Conservation (phyloP, 2,797 vertebrate genomes). For the Acrossocheilus fasciatus region DNA sequence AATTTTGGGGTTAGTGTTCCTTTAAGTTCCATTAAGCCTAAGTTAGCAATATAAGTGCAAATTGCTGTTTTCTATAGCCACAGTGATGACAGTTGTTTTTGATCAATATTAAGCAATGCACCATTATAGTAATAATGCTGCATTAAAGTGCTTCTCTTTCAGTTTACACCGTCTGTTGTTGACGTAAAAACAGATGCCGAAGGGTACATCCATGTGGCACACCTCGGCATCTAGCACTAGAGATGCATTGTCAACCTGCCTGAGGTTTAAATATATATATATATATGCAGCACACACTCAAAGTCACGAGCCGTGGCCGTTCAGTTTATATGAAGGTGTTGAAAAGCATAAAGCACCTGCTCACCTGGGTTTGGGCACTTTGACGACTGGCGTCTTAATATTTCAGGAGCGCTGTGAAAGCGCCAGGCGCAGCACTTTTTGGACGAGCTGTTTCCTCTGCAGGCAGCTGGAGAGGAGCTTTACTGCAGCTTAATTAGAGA, state of each 20-base stretch:
- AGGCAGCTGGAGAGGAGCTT: constrained; percentile 68
- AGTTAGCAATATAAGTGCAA: constrained; percentile 7
- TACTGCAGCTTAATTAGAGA: constrained; percentile 80
- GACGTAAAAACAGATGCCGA: constrained; percentile 31
- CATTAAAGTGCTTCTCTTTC: constrained; percentile 13
- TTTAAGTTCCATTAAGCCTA: background rate
- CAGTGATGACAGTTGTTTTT: background rate
- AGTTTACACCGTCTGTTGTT: constrained; percentile 45
- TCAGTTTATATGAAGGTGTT: constrained; percentile 58
- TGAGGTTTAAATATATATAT: constrained; percentile 1
- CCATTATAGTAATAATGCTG: background rate
- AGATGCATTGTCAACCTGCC: constrained; percentile 41
- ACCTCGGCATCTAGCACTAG: constrained; percentile 32
- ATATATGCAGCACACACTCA: background rate
- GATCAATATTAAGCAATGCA: constrained; percentile 1
- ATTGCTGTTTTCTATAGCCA: background rate
- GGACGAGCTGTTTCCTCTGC: constrained; percentile 62
- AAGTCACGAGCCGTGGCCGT: constrained; percentile 36
- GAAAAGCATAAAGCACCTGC: constrained; percentile 69
- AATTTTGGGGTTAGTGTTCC: background rate
- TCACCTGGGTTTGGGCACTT: constrained; percentile 68
- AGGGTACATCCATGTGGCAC: constrained; percentile 55
- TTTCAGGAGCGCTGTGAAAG: constrained; percentile 68
- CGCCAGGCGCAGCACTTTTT: constrained; percentile 57
- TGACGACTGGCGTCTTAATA: constrained; percentile 75